Conservation (phyloP, 2,888 invertebrate genomes). For the Bugulina stolonifera region DNA sequence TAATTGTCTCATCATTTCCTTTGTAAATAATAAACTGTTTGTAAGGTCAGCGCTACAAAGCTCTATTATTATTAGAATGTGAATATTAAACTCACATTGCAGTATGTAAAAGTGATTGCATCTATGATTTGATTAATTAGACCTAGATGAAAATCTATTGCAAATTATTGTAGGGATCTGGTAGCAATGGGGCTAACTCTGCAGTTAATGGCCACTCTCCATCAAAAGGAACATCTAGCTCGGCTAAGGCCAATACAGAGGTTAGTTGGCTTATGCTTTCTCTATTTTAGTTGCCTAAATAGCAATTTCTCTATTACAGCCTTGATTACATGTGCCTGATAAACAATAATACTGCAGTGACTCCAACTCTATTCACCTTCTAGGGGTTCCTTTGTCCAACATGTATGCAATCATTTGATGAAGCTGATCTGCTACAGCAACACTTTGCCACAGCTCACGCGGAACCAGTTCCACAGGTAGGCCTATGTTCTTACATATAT, state of each 20-base stretch:
- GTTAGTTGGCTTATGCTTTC: not conserved
- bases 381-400: conserved; percentile 56
- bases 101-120: too few species aligned
- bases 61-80: too few species aligned
- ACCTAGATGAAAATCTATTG: too few species aligned
- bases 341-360: too few species aligned
- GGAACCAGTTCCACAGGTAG: conserved; percentile 29
- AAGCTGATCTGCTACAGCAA: conserved; percentile 54
- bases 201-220: not conserved
- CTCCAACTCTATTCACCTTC: too few species aligned
- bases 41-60: too few species aligned
- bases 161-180: not conserved
- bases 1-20: too few species aligned
- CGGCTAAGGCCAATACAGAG: not conserved
- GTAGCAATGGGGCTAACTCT: not conserved
- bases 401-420: conserved; percentile 53
- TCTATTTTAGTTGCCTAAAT: not conserved
- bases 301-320: too few species aligned
- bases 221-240: not conserved
- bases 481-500: not conserved
- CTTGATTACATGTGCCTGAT: too few species aligned
- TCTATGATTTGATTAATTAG: too few species aligned
- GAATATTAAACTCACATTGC: too few species aligned
- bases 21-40: too few species aligned
- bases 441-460: conserved; percentile 49